phyloP scores from a whole-genome alignment of 2,797 vertebrate species.

The Epinephelus awoara region DNA sequence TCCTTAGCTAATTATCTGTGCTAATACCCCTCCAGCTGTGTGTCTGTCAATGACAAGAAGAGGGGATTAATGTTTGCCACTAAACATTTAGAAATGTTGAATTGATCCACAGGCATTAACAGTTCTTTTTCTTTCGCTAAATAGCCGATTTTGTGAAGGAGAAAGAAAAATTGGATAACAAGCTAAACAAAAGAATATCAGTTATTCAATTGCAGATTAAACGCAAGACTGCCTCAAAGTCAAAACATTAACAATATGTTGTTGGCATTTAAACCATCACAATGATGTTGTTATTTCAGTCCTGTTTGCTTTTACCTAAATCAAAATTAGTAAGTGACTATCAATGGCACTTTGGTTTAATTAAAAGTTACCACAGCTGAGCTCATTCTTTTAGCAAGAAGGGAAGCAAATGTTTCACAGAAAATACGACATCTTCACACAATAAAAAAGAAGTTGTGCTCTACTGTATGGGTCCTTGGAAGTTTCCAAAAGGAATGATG shows the following conservation, averaged over 20 bases:
- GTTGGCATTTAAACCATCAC: conserved; percentile 5
- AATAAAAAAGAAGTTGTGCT: neutral
- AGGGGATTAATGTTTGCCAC: conserved; percentile 52
- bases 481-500: neutral
- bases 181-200: conserved; percentile 1
- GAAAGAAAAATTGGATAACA: neutral
- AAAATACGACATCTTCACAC: neutral
- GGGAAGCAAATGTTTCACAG: neutral
- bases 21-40: conserved; percentile 52
- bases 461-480: neutral
- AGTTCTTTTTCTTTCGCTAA: conserved; percentile 22
- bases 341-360: neutral
- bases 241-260: conserved; percentile 15
- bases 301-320: neutral
- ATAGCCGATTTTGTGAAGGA: conserved; percentile 24
- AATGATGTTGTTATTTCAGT: neutral
- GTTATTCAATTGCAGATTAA: conserved; percentile 21
- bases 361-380: neutral
- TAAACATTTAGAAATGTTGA: conserved; percentile 35
- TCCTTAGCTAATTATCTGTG: conserved; percentile 61
- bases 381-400: neutral
- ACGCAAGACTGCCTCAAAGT: conserved; percentile 4
- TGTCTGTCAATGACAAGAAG: conserved; percentile 53
- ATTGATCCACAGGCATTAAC: conserved; percentile 29
- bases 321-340: conserved; percentile 8